Conservation (phyloP, 2,113 vertebrate species). For the Xenopus borealis region DNA sequence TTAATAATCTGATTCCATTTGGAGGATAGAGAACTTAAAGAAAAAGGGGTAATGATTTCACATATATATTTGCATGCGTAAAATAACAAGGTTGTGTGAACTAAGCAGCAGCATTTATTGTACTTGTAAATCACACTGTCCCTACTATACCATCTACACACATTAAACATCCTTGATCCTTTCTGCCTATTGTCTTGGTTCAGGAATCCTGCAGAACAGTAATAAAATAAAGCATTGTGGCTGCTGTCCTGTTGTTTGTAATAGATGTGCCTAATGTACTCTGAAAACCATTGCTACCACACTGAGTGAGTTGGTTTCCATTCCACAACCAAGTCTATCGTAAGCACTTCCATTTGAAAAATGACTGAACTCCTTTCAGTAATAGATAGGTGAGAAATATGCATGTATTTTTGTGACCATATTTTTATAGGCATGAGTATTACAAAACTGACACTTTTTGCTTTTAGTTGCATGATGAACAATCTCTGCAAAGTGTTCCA, state of each 20-base stretch:
- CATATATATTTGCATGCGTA: not conserved
- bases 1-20: too few species aligned
- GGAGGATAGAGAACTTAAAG: too few species aligned
- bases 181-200: conserved; percentile 19
- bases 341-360: conserved; percentile 2
- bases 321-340: conserved; percentile 10
- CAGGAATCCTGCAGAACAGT: conserved; percentile 25
- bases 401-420: too few species aligned
- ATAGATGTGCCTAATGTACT: conserved; percentile 43
- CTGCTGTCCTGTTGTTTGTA: conserved; percentile 41
- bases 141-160: conserved; percentile 19
- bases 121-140: conserved; percentile 21
- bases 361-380: not conserved
- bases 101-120: conserved; percentile 6
- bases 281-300: conserved; percentile 12
- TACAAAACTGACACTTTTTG: too few species aligned
- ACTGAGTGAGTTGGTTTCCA: not conserved
- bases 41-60: not conserved
- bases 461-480: too few species aligned
- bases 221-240: conserved; percentile 38
- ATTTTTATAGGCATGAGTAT: too few species aligned
- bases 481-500: too few species aligned
- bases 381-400: too few species aligned
- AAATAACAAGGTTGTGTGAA: not conserved
- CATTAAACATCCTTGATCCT: conserved; percentile 11